Evolutionary conservation across 2,888 invertebrate species (phyloP), one percentile per base, ranked within the genome.

Genomic region (Allolobophora icterica): DNA sequence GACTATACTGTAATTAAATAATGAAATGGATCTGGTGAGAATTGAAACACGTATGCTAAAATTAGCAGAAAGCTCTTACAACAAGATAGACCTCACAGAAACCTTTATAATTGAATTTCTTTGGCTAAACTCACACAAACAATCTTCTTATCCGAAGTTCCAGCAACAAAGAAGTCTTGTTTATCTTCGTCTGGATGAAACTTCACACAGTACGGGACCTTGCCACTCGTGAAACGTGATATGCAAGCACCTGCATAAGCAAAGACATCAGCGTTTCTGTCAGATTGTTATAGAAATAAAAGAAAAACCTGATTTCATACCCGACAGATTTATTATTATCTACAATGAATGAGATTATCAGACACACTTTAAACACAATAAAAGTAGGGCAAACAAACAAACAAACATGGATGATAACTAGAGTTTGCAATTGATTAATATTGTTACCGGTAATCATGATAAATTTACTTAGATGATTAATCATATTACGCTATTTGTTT

Each of bases 101-200:
- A 71, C 6, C n/a, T 71, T 71, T 8, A 11, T n/a, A 58, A 11
- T n/a, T n/a, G 8, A 71, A 71, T 30, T n/a, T 71, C 71, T n/a
- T 52, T 71, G 71, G n/a, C 52, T 71, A 8, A 71, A 97, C 97
- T 97, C 96, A 98, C 98, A 95, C 99, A 99, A 94, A 99, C 98
- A 93, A 99, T 99, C 96, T 99, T 99, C 96, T 99, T 99, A 95
- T 99, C 99, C 0, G 99, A 98, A 3, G 99, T 99, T 91, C 99
- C 99, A 90, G 99, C 98, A 1, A 99, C 98, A 96, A 99, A 99
- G 40, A 99, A 96, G 95, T 99, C 97, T 94, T 99, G 99, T 94
- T 99, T 99, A 94, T 98, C 98, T 90, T 97, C 97, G 94, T 99
- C 99, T 0, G 99, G 99, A 96, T 99, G 97, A 95, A 99, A 99